Conservation (phyloP, 2,888 invertebrate species). For the Brenthis hecate region DNA sequence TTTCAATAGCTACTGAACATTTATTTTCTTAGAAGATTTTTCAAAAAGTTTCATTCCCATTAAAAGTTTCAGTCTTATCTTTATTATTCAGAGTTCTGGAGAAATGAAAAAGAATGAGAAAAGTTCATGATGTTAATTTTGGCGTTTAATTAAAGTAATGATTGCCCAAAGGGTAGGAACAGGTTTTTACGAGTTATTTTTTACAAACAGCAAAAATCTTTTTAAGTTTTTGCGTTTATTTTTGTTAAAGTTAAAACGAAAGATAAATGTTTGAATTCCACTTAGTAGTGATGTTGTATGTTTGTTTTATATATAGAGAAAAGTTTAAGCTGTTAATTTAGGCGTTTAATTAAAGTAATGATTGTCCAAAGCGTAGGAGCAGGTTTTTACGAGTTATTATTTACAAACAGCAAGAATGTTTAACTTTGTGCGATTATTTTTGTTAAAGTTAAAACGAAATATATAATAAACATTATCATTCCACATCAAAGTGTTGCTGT, state of each 20-base stretch:
- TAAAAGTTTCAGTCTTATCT: constrained; percentile 24
- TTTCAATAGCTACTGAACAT: constrained; percentile 8
- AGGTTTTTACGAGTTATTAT: background rate
- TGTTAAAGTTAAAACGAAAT: constrained; percentile 17
- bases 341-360: constrained; percentile 28
- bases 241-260: constrained; percentile 19
- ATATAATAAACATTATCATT: constrained; percentile 9
- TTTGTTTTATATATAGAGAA: too few relatives aligned
- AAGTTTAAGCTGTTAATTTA: constrained; percentile 24
- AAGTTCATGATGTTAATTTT: constrained; percentile 24
- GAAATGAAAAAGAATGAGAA: constrained; percentile 22
- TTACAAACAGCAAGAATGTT: constrained; percentile 4
- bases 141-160: constrained; percentile 27
- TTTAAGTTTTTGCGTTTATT: background rate
- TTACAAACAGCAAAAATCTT: constrained; percentile 3
- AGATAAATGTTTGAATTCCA: too few relatives aligned
- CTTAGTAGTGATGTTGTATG: too few relatives aligned
- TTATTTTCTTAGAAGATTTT: constrained; percentile 8
- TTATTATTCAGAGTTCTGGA: constrained; percentile 17
- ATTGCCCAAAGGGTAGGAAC: constrained; percentile 20
- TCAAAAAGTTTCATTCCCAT: background rate
- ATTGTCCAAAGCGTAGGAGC: constrained; percentile 19
- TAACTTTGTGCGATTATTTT: constrained; percentile 2
- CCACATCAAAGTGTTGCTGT: constrained; percentile 1
- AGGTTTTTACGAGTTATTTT: background rate